Evolutionary conservation across 2,797 vertebrate species (phyloP).

Genomic region (Ceyx erithaca): DNA sequence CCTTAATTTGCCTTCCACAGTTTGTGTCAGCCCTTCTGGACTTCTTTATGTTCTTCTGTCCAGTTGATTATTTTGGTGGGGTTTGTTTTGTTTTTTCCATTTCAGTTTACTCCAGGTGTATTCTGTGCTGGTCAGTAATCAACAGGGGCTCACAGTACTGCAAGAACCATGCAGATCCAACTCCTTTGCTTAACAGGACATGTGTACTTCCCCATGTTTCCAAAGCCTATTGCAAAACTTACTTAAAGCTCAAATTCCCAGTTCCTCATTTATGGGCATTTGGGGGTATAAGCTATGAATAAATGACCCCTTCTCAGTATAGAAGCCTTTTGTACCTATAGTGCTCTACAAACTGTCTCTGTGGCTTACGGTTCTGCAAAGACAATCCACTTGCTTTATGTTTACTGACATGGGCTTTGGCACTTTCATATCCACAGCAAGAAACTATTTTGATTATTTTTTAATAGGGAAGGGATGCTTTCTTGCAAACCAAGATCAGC

Average conservation of each 20-base stretch:
- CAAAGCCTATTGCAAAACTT: background rate
- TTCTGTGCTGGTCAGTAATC: background rate
- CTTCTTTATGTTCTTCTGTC: background rate
- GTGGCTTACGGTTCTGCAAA: background rate
- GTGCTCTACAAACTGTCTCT: background rate
- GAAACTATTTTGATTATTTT: background rate
- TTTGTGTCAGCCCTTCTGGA: background rate
- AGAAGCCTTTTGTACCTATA: background rate
- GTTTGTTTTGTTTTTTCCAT: background rate
- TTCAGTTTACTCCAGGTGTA: background rate
- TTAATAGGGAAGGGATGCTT: background rate
- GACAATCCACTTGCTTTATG: background rate
- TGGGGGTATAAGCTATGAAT: background rate
- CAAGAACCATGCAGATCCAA: background rate
- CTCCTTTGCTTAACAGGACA: background rate
- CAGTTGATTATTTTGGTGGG: background rate
- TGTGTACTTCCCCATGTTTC: background rate
- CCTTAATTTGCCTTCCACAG: background rate
- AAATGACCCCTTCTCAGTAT: background rate
- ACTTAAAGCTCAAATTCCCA: background rate
- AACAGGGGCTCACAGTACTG: rapidly evolving
- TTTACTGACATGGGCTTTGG: background rate
- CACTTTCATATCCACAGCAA: background rate
- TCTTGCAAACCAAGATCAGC: background rate
- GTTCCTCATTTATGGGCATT: background rate